Conservation (phyloP, 53 echinoderm and acorn worm genomes). For the Paracentrotus lividus region DNA sequence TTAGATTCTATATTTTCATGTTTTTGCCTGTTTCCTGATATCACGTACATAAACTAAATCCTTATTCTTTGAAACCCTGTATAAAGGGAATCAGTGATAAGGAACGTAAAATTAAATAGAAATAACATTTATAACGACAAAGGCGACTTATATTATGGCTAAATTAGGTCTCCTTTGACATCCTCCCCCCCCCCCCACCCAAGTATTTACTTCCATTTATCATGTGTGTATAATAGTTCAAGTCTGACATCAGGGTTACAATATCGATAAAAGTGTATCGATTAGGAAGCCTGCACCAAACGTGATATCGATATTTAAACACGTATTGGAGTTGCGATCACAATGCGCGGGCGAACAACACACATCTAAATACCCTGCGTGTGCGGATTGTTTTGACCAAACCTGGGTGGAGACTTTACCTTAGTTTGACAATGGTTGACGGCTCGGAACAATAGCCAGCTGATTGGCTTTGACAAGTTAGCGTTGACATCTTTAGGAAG, state of each 20-base stretch:
- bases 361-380: background rate
- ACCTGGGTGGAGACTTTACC: slow-evolving; percentile 53
- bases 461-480: slow-evolving; percentile 72
- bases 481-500: slow-evolving; percentile 53
- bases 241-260: slow-evolving; percentile 25
- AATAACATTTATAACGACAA: no score
- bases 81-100: no score
- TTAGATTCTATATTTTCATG: no score
- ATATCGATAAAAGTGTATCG: slow-evolving; percentile 21
- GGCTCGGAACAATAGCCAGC: slow-evolving; percentile 67
- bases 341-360: background rate
- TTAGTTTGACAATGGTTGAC: slow-evolving; percentile 51
- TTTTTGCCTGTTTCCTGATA: no score
- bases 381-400: slow-evolving; percentile 47
- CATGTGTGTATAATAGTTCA: no score
- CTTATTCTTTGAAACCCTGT: no score
- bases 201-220: no score
- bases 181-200: no score
- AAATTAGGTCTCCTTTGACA: no score
- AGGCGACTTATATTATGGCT: no score
- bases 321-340: background rate
- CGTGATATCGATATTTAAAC: slow-evolving; percentile 46
- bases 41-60: no score
- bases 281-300: background rate
- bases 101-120: no score